Conservation (phyloP, 1,140 invertebrate species). For the Caenorhabditis tropicalis region DNA sequence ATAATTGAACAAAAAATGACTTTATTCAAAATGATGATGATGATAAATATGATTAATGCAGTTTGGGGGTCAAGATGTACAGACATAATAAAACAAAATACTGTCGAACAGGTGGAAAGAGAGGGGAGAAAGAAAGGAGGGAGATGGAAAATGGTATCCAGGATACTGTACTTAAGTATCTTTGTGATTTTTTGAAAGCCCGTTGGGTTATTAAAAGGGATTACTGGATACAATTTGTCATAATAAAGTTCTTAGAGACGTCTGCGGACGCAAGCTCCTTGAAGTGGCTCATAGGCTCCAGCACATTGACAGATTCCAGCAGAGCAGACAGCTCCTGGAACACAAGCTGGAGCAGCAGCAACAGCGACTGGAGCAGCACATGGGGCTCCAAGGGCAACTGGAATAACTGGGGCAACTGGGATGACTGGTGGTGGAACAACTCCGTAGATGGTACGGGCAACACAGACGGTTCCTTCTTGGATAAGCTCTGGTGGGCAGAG, state of each 20-base stretch:
- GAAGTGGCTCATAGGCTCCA: constrained; percentile 55
- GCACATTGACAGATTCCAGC: constrained; percentile 59
- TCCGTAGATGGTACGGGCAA: constrained; percentile 64
- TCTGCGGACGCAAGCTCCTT: constrained; percentile 58
- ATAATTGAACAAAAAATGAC: constrained; percentile 1
- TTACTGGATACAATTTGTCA: background rate
- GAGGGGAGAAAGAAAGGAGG: background rate
- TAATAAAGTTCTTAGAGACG: constrained; percentile 21
- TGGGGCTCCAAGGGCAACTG: constrained; percentile 59
- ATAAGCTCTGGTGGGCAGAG: constrained; percentile 66
- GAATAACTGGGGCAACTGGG: constrained; percentile 50
- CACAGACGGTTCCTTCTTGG: constrained; percentile 66
- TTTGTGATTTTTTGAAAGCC: constrained; percentile 30
- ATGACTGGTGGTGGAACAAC: constrained; percentile 57
- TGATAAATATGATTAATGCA: constrained; percentile 23
- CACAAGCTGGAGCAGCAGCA: constrained; percentile 55
- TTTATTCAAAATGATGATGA: constrained; percentile 10
- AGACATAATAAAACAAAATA: constrained; percentile 11
- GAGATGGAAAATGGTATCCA: background rate
- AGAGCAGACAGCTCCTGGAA: constrained; percentile 58
- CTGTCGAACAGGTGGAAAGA: constrained; percentile 30
- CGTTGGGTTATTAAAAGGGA: background rate
- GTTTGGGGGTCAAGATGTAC: constrained; percentile 20
- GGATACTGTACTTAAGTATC: constrained; percentile 21
- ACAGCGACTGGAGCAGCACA: constrained; percentile 51